A percentile compares a stretch with the other conserved stretches of the same genome.
phyloP scores from a whole-genome alignment of 2,888 invertebrate species.

The Ctena decussata region DNA sequence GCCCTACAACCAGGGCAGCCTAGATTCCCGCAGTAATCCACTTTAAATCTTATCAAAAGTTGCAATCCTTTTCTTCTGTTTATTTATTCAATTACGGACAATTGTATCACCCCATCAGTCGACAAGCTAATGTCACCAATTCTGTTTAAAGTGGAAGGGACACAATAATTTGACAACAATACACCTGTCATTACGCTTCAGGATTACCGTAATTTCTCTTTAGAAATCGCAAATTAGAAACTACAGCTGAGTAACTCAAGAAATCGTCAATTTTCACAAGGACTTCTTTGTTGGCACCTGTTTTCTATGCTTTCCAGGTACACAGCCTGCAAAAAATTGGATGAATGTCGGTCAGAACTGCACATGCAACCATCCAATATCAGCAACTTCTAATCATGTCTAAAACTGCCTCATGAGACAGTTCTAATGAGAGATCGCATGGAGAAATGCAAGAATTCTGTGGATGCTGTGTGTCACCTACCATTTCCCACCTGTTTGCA shows the following conservation, averaged over 20 bases:
- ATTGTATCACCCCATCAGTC: slow-evolving; percentile 1
- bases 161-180: slow-evolving; percentile 1
- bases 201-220: neutral
- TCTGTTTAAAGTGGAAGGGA: neutral
- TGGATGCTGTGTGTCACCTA: too few species aligned
- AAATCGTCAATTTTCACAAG: neutral
- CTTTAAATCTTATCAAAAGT: neutral
- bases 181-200: neutral
- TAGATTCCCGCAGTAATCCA: neutral
- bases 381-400: too few species aligned
- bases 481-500: too few species aligned
- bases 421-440: too few species aligned
- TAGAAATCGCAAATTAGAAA: neutral
- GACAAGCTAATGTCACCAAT: neutral
- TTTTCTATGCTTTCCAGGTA: too few species aligned
- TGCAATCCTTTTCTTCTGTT: neutral
- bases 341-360: too few species aligned
- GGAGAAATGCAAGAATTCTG: too few species aligned
- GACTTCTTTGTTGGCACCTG: neutral
- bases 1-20: too few species aligned
- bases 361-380: too few species aligned
- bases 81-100: neutral
- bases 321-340: too few species aligned
- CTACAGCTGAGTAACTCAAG: neutral
- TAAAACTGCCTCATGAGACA: too few species aligned